Base-by-base conservation (phyloP, 2,888 invertebrate genomes). In the Heliconius erato region DNA sequence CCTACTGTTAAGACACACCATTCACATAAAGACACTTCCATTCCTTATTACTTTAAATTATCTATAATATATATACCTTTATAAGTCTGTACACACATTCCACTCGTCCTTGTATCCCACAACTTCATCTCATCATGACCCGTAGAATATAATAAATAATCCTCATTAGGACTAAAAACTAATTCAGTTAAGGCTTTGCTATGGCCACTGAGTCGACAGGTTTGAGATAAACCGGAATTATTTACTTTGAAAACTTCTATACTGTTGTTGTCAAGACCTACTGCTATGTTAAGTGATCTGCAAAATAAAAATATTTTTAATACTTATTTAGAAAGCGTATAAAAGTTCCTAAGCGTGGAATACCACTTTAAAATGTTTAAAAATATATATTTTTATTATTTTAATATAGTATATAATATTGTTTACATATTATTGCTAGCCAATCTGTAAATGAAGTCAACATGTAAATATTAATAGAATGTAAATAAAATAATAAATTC, bases 31-130 rank as follows among this genome's bases (percentile, higher is more conserved):
- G 54, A 54, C 19, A 54, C 19, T 54, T 9, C 16, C 16, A 23
- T 54, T 19, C 19, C 3, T 19, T 23, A 7, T 54, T 23, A 54
- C 23, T 54, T 9, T 23, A 54, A 54, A 54, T 54, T 54, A 32
- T 32, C 32, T 32, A 32, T 32, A n/a, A 63, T 3, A 63, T 63
- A n/a, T n/a, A 63, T 40, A 94, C 95, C 93, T 91, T 91, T 93
- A 85, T 92, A 93, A 82, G 94, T 92, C 83, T 92, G 93, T 3
- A 91, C 92, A 89, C 92, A 93, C 76, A 84, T 88, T 0, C 93
- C 96, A 81, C 96, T 94, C 0, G 94, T 92, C 88, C 98, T 92
- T 3, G 97, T 93, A 90, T 98, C 98, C 96, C 97, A 97, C 79
- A 97, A 89, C 87, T 96, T 96, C 54, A 97, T 92, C 0, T 97